Percentiles rank a stretch among this genome's conserved stretches.
phyloP scores from a whole-genome alignment of 2,888 invertebrate genomes.

The Acanthopleura granulata region DNA sequence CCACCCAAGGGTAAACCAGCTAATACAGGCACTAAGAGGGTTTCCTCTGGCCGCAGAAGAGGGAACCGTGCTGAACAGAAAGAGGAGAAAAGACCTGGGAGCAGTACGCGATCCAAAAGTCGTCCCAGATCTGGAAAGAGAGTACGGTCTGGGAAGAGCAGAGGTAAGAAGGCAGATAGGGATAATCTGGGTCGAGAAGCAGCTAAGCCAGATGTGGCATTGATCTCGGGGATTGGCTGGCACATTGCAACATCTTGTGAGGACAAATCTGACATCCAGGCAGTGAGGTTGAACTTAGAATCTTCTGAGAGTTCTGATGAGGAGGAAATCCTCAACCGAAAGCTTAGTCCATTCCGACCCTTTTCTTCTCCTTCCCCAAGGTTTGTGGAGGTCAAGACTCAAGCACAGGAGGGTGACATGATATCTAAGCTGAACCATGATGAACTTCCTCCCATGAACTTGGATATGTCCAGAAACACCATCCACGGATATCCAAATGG shows the following conservation, averaged over 20 bases:
- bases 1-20: neutral
- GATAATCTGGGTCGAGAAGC: slow-evolving; percentile 39
- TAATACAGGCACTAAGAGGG: neutral
- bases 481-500: neutral
- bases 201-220: slow-evolving; percentile 49
- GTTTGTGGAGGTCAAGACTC: slow-evolving; percentile 44
- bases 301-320: slow-evolving; percentile 39
- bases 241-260: slow-evolving; percentile 55
- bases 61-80: neutral
- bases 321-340: slow-evolving; percentile 10
- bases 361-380: slow-evolving; percentile 36
- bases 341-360: neutral
- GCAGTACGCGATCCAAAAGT: slow-evolving; percentile 44
- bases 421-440: slow-evolving; percentile 45
- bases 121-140: slow-evolving; percentile 40
- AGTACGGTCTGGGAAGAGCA: slow-evolving; percentile 42
- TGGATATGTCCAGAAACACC: slow-evolving; percentile 39
- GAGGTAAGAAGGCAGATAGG: slow-evolving; percentile 39
- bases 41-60: slow-evolving; percentile 3
- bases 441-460: slow-evolving; percentile 55
- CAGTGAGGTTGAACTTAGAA: slow-evolving; percentile 39
- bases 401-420: neutral
- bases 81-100: neutral
- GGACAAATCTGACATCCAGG: slow-evolving; percentile 51
- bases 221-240: slow-evolving; percentile 63